phyloP scores from a whole-genome alignment of 2,797 vertebrate species.

The Brachymystax lenok region DNA sequence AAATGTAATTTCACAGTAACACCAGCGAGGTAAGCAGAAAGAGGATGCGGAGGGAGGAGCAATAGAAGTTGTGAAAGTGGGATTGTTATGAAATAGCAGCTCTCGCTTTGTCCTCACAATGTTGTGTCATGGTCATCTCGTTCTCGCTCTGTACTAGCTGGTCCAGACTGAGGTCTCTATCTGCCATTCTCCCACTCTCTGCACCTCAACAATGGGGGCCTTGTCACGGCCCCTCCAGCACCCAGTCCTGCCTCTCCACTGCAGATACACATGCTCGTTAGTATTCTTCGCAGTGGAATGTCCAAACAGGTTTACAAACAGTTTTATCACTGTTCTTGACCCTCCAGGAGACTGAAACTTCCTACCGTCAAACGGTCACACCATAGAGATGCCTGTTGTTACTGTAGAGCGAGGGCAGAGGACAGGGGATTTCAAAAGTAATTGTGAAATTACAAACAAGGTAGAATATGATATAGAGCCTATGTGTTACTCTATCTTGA shows the following conservation, averaged over 20 bases:
- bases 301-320: conserved; percentile 46
- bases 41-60: not conserved
- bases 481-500: not conserved
- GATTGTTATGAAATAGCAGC: conserved; percentile 55
- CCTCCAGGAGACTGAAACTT: not conserved
- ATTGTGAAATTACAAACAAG: not conserved
- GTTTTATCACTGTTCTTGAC: conserved; percentile 29
- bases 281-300: conserved; percentile 59
- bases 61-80: conserved; percentile 30
- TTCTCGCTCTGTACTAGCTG: conserved; percentile 20
- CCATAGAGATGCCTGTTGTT: not conserved
- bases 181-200: conserved; percentile 39
- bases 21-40: not conserved
- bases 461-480: not conserved
- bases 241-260: conserved; percentile 36
- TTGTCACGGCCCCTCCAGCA: conserved; percentile 60
- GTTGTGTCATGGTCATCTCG: conserved; percentile 32
- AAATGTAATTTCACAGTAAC: conserved; percentile 13
- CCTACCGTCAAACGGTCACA: not conserved
- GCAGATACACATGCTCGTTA: conserved; percentile 65
- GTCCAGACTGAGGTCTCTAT: not conserved
- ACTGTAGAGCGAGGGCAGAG: too few species aligned
- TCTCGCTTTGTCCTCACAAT: conserved; percentile 30
- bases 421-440: too few species aligned
- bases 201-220: conserved; percentile 65